A percentile compares a stretch with the other conserved stretches of the same genome.
Evolutionary conservation across 1,140 invertebrate genomes (phyloP).

Genomic region (Ceratoteleas bidentatus): DNA sequence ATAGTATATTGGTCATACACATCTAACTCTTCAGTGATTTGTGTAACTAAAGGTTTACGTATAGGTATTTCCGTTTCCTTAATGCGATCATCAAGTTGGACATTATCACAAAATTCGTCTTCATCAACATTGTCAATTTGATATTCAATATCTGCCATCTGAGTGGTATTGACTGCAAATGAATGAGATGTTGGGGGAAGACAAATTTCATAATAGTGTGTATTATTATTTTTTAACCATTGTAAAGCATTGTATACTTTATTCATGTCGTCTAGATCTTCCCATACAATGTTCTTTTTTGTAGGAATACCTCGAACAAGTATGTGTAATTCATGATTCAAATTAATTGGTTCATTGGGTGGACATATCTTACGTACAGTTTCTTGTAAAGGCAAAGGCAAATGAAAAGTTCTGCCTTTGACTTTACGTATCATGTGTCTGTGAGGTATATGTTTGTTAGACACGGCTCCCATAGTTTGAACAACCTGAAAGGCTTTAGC

Average conservation of each 20-base stretch:
- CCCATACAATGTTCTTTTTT: conserved; percentile 3
- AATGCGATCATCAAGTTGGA: not conserved
- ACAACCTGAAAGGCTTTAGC: conserved; percentile 14
- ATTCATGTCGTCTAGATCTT: conserved; percentile 1
- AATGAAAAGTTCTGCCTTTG: conserved; percentile 1
- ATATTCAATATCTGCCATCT: not conserved
- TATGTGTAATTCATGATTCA: conserved; percentile 1
- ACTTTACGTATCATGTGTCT: not conserved
- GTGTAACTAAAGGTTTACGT: not conserved
- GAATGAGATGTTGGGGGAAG: not conserved
- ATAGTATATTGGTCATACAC: conserved; percentile 10
- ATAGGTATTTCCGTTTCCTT: not conserved
- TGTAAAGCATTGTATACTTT: not conserved
- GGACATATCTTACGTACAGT: not conserved
- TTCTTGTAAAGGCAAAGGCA: conserved; percentile 2
- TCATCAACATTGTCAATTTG: not conserved
- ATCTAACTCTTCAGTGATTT: conserved; percentile 1
- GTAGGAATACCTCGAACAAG: conserved; percentile 2
- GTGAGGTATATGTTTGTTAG: conserved; percentile 5
- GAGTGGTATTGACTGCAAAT: not conserved
- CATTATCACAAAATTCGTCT: not conserved
- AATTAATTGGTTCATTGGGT: not conserved
- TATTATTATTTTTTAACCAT: conserved; percentile 7
- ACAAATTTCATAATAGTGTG: not conserved
- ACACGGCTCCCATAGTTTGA: not conserved